phyloP scores from a whole-genome alignment of 1,140 invertebrate species.

The Ceratosolen solmsi region DNA sequence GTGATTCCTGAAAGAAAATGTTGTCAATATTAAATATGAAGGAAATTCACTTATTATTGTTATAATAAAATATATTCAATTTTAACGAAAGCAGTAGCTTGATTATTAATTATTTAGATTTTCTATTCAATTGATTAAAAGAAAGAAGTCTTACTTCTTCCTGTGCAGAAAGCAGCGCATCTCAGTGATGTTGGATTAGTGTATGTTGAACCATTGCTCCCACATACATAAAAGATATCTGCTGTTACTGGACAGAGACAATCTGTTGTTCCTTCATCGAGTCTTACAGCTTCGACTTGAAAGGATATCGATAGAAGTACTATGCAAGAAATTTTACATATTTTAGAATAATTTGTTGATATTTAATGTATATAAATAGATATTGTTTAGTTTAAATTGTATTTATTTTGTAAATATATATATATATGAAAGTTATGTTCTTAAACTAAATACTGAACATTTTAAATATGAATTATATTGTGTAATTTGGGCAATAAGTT shows the following conservation, averaged over 20 bases:
- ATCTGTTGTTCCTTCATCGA: slow-evolving; percentile 13
- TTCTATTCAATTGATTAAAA: neutral
- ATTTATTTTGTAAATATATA: too few relatives aligned
- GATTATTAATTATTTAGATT: neutral
- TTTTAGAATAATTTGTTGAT: too few relatives aligned
- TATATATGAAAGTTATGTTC: too few relatives aligned
- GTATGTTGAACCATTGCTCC: slow-evolving; percentile 41
- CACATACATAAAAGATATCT: slow-evolving; percentile 27
- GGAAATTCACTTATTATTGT: neutral
- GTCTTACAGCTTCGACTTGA: neutral
- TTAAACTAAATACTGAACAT: too few relatives aligned
- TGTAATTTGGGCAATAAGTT: too few relatives aligned
- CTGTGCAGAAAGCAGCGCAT: slow-evolving; percentile 1
- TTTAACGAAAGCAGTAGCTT: too few relatives aligned
- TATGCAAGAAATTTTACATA: neutral
- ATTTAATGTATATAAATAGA: too few relatives aligned
- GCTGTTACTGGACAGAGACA: slow-evolving; percentile 10
- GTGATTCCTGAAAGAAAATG: neutral
- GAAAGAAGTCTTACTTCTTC: neutral
- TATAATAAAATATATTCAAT: neutral
- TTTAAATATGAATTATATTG: too few relatives aligned
- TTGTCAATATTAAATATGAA: neutral
- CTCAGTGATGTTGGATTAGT: slow-evolving; percentile 4
- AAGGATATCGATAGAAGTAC: neutral
- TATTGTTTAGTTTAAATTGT: too few relatives aligned